Conservation (phyloP, 2,888 invertebrate species). For the Alloscopus bannaensis region DNA sequence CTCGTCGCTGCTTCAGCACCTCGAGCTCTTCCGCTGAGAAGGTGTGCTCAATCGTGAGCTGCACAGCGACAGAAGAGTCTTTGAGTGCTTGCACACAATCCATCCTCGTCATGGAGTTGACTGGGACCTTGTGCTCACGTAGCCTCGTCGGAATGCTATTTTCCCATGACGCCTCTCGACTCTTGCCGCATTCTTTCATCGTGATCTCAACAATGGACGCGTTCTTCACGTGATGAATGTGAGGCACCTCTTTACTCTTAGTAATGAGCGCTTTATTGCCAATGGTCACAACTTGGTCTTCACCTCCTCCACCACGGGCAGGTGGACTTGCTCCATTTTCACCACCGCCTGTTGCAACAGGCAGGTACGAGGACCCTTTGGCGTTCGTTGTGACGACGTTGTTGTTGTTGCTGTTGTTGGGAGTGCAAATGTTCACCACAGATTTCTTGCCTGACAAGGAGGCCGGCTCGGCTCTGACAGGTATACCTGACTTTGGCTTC, state of each 20-base stretch:
- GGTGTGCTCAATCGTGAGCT: conserved; percentile 82
- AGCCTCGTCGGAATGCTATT: conserved; percentile 57
- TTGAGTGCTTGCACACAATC: conserved; percentile 91
- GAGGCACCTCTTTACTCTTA: conserved; percentile 43
- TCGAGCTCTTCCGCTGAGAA: conserved; percentile 50
- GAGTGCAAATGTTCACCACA: conserved; percentile 68
- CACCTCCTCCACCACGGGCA: conserved; percentile 11
- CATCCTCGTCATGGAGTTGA: conserved; percentile 87
- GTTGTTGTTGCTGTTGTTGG: neutral
- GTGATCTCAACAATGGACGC: conserved; percentile 67
- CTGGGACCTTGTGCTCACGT: conserved; percentile 84
- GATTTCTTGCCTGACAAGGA: conserved; percentile 65
- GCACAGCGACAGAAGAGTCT: conserved; percentile 89
- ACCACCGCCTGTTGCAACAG: neutral
- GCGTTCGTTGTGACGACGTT: neutral
- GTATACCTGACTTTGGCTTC: conserved; percentile 59
- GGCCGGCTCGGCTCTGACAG: conserved; percentile 50
- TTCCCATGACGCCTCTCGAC: conserved; percentile 34
- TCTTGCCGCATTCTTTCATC: conserved; percentile 47
- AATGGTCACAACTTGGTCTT: conserved; percentile 66
- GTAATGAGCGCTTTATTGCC: conserved; percentile 63
- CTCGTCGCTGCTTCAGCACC: conserved; percentile 27
- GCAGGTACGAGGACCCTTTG: conserved; percentile 36
- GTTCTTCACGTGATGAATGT: conserved; percentile 58
- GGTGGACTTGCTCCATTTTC: conserved; percentile 33